Conservation (phyloP, 2,888 invertebrate species). For the Ectropis crepuscularia region DNA sequence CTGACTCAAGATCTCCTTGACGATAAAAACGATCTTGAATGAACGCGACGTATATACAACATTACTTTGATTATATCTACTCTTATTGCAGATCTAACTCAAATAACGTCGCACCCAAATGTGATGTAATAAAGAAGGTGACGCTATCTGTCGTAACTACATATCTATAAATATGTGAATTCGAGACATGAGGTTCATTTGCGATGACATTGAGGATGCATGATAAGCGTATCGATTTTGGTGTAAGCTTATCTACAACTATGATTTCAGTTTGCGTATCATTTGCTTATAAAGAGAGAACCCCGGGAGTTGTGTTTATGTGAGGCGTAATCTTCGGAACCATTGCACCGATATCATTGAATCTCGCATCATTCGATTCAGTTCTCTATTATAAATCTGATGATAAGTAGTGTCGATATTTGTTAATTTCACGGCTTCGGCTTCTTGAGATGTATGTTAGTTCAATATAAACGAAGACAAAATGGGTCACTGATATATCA, state of each 20-base stretch:
- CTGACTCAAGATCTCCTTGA: conserved; percentile 24
- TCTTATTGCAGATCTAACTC: conserved; percentile 63
- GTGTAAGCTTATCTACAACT: conserved; percentile 18
- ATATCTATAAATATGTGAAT: conserved; percentile 62
- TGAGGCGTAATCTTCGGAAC: too few species aligned
- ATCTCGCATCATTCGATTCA: too few species aligned
- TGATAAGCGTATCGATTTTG: conserved; percentile 27
- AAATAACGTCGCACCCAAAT: conserved; percentile 62
- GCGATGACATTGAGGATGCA: conserved; percentile 55
- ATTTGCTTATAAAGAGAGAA: too few species aligned
- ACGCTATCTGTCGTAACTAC: conserved; percentile 63
- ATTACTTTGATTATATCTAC: conserved; percentile 48
- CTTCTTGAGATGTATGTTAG: too few species aligned
- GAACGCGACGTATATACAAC: conserved; percentile 35
- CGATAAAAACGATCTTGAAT: conserved; percentile 35
- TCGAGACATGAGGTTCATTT: conserved; percentile 48
- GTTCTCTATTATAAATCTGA: too few species aligned
- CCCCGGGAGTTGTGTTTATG: too few species aligned
- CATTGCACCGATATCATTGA: too few species aligned
- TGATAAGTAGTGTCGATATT: too few species aligned
- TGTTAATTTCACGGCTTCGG: too few species aligned
- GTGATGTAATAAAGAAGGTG: conserved; percentile 69
- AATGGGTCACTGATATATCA: too few species aligned
- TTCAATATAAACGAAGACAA: too few species aligned
- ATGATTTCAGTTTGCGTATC: background rate